Conservation (phyloP, 2,888 invertebrate genomes). For the Tolmerus cingulatus region DNA sequence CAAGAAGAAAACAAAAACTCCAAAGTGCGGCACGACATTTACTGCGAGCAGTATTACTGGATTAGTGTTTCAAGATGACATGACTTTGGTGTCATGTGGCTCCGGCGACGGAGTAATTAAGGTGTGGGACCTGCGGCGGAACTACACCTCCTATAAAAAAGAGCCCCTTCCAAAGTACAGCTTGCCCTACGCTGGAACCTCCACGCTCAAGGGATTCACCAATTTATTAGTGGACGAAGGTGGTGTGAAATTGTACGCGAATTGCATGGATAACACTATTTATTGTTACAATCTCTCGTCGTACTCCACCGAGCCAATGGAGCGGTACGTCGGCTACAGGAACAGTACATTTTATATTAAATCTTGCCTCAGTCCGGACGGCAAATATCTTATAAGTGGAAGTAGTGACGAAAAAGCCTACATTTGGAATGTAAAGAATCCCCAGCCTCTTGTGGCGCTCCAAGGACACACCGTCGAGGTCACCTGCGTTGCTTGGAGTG, state of each 20-base stretch:
- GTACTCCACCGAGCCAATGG: conserved; percentile 72
- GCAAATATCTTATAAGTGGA: conserved; percentile 84
- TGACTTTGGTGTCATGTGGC: conserved; percentile 82
- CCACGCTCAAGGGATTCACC: conserved; percentile 76
- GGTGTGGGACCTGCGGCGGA: conserved; percentile 87
- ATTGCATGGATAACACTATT: conserved; percentile 85
- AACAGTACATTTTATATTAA: conserved; percentile 87
- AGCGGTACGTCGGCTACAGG: conserved; percentile 75
- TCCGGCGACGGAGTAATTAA: conserved; percentile 88
- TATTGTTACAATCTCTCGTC: conserved; percentile 84
- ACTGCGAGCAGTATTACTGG: conserved; percentile 82
- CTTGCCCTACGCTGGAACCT: conserved; percentile 78
- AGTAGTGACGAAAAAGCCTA: conserved; percentile 87
- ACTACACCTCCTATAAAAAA: conserved; percentile 73
- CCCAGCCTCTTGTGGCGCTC: conserved; percentile 74
- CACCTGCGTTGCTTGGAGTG: conserved; percentile 84
- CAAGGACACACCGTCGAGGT: conserved; percentile 86
- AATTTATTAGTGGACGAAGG: conserved; percentile 78
- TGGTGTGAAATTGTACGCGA: conserved; percentile 78
- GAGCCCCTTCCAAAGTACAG: conserved; percentile 76
- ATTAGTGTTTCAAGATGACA: conserved; percentile 80
- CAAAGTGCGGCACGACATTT: conserved; percentile 63
- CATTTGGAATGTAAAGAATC: conserved; percentile 78
- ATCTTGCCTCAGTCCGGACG: conserved; percentile 81
- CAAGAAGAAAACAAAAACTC: conserved; percentile 63